These are phyloP conservation scores for Meloidogyne exigua DNA, from an alignment of 1,140 invertebrate genomes.

Conservation along the genomic window DNA sequence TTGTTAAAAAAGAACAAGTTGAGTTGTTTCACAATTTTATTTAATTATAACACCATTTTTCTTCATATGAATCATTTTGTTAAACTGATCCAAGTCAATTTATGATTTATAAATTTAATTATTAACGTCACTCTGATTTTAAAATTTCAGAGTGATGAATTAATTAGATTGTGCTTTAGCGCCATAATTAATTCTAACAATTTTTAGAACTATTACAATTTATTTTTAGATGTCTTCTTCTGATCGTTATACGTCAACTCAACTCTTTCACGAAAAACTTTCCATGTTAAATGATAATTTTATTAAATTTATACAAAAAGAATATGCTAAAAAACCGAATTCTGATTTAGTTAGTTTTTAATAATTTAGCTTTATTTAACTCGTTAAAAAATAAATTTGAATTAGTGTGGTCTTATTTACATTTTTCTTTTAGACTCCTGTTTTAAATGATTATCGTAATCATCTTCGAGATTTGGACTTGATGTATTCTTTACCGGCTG, in stretches of 20 bases:
- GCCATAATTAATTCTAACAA: not conserved
- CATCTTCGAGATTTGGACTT: constrained; percentile 17
- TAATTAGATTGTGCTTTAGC: too few species aligned
- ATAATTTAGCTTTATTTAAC: not conserved
- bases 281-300: constrained; percentile 26
- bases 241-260: not conserved
- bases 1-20: too few species aligned
- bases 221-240: not conserved
- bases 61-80: too few species aligned
- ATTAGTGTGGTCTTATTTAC: not conserved
- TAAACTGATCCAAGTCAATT: too few species aligned
- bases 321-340: not conserved
- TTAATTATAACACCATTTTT: too few species aligned
- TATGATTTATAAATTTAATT: too few species aligned
- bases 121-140: too few species aligned
- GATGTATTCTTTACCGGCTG: constrained; percentile 8
- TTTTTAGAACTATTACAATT: not conserved
- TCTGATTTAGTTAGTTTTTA: constrained; percentile 8
- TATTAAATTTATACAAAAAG: constrained; percentile 21
- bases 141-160: too few species aligned
- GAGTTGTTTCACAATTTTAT: too few species aligned
- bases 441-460: constrained; percentile 17
- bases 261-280: constrained; percentile 16
- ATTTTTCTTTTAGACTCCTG: constrained; percentile 2
- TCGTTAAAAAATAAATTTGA: too few species aligned